A percentile compares a stretch with the other conserved stretches of the same genome.
phyloP scores from a whole-genome alignment of 23 tunicate genomes.

The Halocynthia aurantium region DNA sequence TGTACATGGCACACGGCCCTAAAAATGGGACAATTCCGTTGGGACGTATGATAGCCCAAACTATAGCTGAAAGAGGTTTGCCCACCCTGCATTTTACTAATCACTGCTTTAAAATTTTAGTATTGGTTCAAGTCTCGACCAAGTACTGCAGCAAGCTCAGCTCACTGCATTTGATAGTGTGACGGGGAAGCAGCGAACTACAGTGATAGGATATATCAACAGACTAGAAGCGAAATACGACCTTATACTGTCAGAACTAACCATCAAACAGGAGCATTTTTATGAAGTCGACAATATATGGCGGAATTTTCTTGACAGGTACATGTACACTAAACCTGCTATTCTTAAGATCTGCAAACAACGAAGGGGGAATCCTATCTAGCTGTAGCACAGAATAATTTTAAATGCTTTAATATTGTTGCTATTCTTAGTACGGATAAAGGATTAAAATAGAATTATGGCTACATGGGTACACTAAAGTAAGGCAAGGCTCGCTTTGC shows the following conservation, averaged over 20 bases:
- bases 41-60: background rate
- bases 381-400: too few species aligned
- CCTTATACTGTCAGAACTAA: conserved; percentile 34
- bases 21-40: background rate
- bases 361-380: too few species aligned
- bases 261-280: conserved; percentile 71
- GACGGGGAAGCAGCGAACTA: conserved; percentile 34
- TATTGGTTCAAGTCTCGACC: conserved; percentile 53
- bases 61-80: background rate
- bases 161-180: conserved; percentile 48
- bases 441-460: too few species aligned
- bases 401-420: too few species aligned
- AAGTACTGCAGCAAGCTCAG: conserved; percentile 79
- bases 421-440: too few species aligned
- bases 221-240: conserved; percentile 59
- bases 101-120: conserved; percentile 10
- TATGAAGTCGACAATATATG: conserved; percentile 91
- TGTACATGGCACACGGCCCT: background rate
- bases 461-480: too few species aligned
- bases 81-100: background rate
- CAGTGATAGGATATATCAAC: conserved; percentile 72
- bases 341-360: too few species aligned
- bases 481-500: too few species aligned
- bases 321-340: too few species aligned
- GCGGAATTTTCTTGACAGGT: conserved; percentile 77